These are phyloP conservation scores for Camponotus pennsylvanicus DNA, from an alignment of 1,140 invertebrate genomes.

Conservation along the genomic window DNA sequence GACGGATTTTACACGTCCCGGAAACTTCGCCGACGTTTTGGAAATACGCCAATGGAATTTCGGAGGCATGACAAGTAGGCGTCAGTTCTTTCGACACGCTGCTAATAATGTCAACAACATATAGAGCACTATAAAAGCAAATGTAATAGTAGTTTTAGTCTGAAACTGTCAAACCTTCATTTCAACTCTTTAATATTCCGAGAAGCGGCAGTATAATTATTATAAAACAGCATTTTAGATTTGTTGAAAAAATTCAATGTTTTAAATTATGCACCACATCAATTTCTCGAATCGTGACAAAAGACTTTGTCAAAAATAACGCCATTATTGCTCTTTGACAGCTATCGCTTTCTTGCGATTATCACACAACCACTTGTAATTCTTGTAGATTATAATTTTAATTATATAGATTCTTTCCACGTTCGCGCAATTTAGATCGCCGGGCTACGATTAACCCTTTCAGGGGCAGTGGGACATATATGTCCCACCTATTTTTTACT, in stretches of 20 bases:
- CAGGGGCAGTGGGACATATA: no score
- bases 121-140: constrained; percentile 20
- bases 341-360: not conserved
- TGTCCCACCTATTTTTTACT: no score
- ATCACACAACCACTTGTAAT: not conserved
- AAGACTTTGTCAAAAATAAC: no score
- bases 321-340: not conserved
- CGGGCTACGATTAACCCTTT: constrained; percentile 3
- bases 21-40: constrained; percentile 60
- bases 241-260: not conserved
- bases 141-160: not conserved
- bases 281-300: no score
- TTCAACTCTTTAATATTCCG: not conserved
- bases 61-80: constrained; percentile 46
- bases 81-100: constrained; percentile 41
- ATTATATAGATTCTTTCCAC: not conserved
- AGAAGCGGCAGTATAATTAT: not conserved
- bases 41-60: constrained; percentile 73
- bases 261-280: not conserved
- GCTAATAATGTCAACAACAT: constrained; percentile 66
- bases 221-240: not conserved
- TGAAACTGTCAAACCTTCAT: not conserved
- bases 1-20: constrained; percentile 21
- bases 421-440: constrained; percentile 9
- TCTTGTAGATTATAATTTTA: not conserved